Conservation (phyloP, 1,140 invertebrate genomes). For the Hydropsyche tenuis region DNA sequence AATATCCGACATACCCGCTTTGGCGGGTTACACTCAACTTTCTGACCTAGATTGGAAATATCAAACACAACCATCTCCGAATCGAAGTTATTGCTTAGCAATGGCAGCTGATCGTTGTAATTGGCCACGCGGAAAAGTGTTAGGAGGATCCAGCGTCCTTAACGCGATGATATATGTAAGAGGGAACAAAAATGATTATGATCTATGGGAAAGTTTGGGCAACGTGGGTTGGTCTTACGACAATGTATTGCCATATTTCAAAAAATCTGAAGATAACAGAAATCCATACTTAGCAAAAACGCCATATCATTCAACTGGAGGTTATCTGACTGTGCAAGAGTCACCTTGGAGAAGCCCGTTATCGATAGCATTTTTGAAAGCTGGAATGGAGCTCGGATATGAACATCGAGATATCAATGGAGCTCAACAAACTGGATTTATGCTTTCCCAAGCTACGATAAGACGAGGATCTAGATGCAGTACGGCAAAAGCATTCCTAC, state of each 20-base stretch:
- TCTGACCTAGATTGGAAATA: constrained; percentile 92
- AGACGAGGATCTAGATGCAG: constrained; percentile 86
- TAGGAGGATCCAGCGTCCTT: constrained; percentile 92
- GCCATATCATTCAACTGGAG: constrained; percentile 77
- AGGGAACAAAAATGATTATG: constrained; percentile 90
- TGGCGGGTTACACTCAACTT: constrained; percentile 78
- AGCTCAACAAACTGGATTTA: constrained; percentile 81
- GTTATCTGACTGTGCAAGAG: constrained; percentile 85
- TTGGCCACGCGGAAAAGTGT: constrained; percentile 86
- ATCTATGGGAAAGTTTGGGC: constrained; percentile 86
- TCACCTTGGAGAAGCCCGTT: constrained; percentile 81
- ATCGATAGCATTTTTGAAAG: constrained; percentile 81
- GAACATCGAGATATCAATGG: constrained; percentile 83
- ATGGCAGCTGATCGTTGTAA: constrained; percentile 86
- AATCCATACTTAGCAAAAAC: constrained; percentile 79
- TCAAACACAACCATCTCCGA: constrained; percentile 80
- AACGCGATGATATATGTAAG: constrained; percentile 97
- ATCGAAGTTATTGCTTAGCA: constrained; percentile 78
- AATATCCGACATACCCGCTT: constrained; percentile 77
- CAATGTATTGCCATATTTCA: constrained; percentile 85
- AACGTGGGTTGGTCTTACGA: constrained; percentile 91
- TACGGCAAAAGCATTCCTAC: constrained; percentile 86
- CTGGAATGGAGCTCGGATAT: constrained; percentile 81
- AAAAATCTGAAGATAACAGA: constrained; percentile 87
- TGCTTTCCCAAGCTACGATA: constrained; percentile 85